Evolutionary conservation across 1,140 invertebrate genomes (phyloP).

Genomic region (Drosophila repleta): DNA sequence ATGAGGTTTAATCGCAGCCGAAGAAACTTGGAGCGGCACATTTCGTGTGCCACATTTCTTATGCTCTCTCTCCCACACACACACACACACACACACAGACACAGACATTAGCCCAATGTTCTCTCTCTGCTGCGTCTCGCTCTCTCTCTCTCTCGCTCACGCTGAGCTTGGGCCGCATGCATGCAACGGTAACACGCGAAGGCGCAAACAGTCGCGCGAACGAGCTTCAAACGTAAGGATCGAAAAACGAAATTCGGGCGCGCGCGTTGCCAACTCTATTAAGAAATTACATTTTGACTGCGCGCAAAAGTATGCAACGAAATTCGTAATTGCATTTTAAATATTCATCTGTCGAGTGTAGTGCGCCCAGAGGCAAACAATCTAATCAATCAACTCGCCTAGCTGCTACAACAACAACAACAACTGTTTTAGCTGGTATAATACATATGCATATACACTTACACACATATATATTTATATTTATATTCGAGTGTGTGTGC

Average conservation of each 20-base stretch:
- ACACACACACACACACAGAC: not conserved
- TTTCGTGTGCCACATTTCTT: slow-evolving; percentile 30
- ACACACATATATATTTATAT: not conserved
- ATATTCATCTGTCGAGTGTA: not conserved
- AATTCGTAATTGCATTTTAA: slow-evolving; percentile 3
- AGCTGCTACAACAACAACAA: no score
- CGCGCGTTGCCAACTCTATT: slow-evolving; percentile 10
- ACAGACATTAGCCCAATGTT: not conserved
- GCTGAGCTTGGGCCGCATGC: slow-evolving; percentile 32
- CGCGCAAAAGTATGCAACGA: slow-evolving; percentile 63
- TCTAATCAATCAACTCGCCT: not conserved
- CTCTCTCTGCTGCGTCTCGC: not conserved
- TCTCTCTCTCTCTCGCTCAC: not conserved
- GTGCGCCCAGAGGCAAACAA: not conserved
- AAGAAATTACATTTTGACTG: slow-evolving; percentile 23
- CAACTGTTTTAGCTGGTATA: not conserved
- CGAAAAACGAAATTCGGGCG: slow-evolving; percentile 30
- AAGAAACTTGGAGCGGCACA: slow-evolving; percentile 30
- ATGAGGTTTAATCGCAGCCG: slow-evolving; percentile 26
- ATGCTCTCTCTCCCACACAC: slow-evolving; percentile 4
- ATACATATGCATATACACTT: no score
- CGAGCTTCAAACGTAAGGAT: slow-evolving; percentile 70
- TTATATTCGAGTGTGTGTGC: not conserved
- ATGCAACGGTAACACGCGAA: slow-evolving; percentile 12
- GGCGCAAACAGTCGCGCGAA: slow-evolving; percentile 50